These are phyloP conservation scores for Eidolon dupreanum DNA, from an alignment of 2,797 vertebrate genomes.

Conservation along the genomic window DNA sequence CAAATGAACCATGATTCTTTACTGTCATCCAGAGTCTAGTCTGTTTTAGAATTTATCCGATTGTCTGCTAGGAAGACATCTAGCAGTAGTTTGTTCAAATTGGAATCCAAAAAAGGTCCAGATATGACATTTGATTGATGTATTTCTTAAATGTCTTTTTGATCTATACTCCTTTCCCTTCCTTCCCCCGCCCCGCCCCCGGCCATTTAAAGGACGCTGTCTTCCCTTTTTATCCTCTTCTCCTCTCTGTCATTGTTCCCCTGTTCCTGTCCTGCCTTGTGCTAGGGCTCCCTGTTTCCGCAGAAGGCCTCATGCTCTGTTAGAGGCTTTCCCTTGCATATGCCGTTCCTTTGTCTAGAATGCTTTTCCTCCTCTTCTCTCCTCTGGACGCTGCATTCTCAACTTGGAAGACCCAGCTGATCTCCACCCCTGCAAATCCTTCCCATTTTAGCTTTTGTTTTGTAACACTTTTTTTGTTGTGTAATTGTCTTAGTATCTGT, in stretches of 20 bases:
- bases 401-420: background rate
- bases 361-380: background rate
- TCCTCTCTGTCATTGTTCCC: background rate
- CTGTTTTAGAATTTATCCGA: background rate
- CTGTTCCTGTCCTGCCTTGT: background rate
- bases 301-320: background rate
- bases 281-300: background rate
- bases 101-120: background rate
- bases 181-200: background rate
- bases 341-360: background rate
- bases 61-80: background rate
- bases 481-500: background rate
- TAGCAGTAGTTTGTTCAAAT: background rate
- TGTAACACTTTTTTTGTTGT: background rate
- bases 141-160: background rate
- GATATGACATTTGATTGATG: background rate
- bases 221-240: background rate
- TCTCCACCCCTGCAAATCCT: background rate
- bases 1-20: background rate
- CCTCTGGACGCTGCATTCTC: fast-evolving
- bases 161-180: background rate
- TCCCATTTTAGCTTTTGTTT: background rate
- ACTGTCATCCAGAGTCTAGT: background rate
- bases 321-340: background rate
- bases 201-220: background rate